Evolutionary conservation across 2,888 invertebrate species (phyloP).

Genomic region (Eilema caniola): DNA sequence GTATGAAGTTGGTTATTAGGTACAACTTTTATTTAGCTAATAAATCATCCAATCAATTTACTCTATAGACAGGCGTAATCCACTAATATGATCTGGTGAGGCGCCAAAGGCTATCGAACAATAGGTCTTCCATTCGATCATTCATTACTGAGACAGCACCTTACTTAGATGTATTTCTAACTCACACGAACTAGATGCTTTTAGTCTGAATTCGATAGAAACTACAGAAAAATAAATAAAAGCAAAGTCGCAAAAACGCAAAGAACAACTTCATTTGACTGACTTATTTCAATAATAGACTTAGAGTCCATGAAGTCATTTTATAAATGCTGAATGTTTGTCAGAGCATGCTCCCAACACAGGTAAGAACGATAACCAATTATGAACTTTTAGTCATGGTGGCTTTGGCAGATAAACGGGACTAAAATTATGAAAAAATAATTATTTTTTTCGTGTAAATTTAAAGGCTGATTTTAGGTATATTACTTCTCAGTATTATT

Average conservation of each 20-base stretch:
- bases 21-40: neutral
- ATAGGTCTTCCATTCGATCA: conserved; percentile 1
- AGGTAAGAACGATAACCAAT: too few relatives aligned
- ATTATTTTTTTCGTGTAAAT: too few relatives aligned
- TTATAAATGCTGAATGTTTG: too few relatives aligned
- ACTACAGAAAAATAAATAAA: neutral
- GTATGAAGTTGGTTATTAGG: too few relatives aligned
- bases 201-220: neutral
- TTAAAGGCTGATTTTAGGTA: too few relatives aligned
- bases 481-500: too few relatives aligned
- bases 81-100: neutral
- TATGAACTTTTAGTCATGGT: too few relatives aligned
- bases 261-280: neutral
- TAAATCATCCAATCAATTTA: neutral
- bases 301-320: too few relatives aligned
- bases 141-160: neutral
- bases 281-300: neutral
- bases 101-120: neutral
- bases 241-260: neutral
- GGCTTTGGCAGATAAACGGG: too few relatives aligned
- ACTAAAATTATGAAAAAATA: too few relatives aligned
- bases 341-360: too few relatives aligned
- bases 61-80: neutral
- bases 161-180: neutral
- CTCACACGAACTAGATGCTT: neutral